Evolutionary conservation across 2,888 invertebrate species (phyloP).

Genomic region (Euspilapteryx auroguttella): DNA sequence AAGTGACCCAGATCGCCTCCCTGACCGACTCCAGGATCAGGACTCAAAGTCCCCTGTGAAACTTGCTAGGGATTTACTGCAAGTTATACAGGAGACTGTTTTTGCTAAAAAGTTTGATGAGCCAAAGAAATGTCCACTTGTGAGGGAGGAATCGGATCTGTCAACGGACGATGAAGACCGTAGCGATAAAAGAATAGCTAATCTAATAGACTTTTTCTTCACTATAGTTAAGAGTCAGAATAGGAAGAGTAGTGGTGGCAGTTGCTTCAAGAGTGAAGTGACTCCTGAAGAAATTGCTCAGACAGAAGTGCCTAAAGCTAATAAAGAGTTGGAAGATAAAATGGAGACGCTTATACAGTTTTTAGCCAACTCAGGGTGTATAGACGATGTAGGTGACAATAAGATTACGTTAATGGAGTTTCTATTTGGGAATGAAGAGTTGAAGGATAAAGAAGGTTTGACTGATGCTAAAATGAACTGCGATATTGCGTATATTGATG

Average conservation of each 20-base stretch:
- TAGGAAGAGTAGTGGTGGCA: slow-evolving; percentile 38
- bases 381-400: slow-evolving; percentile 27
- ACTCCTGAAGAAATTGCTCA: slow-evolving; percentile 30
- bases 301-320: slow-evolving; percentile 25
- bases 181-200: slow-evolving; percentile 41
- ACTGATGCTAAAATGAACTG: slow-evolving; percentile 34
- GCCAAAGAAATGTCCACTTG: slow-evolving; percentile 34
- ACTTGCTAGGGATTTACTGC: slow-evolving; percentile 41
- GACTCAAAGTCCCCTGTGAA: slow-evolving; percentile 34
- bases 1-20: slow-evolving; percentile 22
- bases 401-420: slow-evolving; percentile 55
- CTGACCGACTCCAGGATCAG: slow-evolving; percentile 24
- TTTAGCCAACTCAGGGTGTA: slow-evolving; percentile 41
- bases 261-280: slow-evolving; percentile 41
- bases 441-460: slow-evolving; percentile 6
- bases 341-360: slow-evolving; percentile 55
- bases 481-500: slow-evolving; percentile 39
- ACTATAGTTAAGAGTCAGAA: slow-evolving; percentile 52
- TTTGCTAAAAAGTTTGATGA: slow-evolving; percentile 32
- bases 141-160: slow-evolving; percentile 44
- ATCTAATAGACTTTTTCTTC: slow-evolving; percentile 51
- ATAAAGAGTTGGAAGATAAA: slow-evolving; percentile 44
- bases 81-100: slow-evolving; percentile 50
- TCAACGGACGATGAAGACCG: slow-evolving; percentile 41
- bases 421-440: slow-evolving; percentile 39